Evolutionary conservation across 2,797 vertebrate species (phyloP).

Genomic region (Catostomus latipinnis): DNA sequence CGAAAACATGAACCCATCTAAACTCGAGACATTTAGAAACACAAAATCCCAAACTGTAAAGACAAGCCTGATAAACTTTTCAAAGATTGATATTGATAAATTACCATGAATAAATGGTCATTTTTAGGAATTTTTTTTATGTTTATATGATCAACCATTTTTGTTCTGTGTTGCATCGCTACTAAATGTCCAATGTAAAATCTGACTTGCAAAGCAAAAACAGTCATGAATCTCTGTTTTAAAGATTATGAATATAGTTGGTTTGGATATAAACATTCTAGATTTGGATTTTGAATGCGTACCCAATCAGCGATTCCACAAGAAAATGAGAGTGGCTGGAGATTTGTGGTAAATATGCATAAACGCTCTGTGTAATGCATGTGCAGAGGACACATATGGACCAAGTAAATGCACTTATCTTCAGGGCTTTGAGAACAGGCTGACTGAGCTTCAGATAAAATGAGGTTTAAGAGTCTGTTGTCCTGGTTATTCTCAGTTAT

Average conservation of each 20-base stretch:
- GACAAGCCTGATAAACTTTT: too few species aligned
- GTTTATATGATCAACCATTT: too few species aligned
- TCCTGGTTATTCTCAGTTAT: conserved; percentile 31
- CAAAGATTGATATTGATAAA: too few species aligned
- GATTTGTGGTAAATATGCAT: conserved; percentile 35
- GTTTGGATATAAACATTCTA: conserved; percentile 18
- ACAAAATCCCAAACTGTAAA: too few species aligned
- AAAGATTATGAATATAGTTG: background rate
- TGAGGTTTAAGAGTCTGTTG: conserved; percentile 34
- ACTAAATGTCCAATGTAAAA: too few species aligned
- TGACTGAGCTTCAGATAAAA: conserved; percentile 24
- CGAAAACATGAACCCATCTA: too few species aligned
- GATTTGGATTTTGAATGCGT: conserved; percentile 39
- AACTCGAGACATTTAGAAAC: too few species aligned
- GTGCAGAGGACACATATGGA: conserved; percentile 28
- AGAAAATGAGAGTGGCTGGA: conserved; percentile 31
- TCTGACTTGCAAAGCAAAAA: too few species aligned
- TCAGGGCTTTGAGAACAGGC: conserved; percentile 48
- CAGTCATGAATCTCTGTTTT: background rate
- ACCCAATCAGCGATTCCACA: background rate
- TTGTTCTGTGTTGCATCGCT: too few species aligned
- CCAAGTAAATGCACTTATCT: conserved; percentile 45
- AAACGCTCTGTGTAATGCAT: conserved; percentile 24
- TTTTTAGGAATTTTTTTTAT: too few species aligned
- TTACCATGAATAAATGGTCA: too few species aligned